These are phyloP conservation scores for Hemicordylus capensis DNA, from an alignment of 2,113 vertebrate genomes.

Conservation along the genomic window DNA sequence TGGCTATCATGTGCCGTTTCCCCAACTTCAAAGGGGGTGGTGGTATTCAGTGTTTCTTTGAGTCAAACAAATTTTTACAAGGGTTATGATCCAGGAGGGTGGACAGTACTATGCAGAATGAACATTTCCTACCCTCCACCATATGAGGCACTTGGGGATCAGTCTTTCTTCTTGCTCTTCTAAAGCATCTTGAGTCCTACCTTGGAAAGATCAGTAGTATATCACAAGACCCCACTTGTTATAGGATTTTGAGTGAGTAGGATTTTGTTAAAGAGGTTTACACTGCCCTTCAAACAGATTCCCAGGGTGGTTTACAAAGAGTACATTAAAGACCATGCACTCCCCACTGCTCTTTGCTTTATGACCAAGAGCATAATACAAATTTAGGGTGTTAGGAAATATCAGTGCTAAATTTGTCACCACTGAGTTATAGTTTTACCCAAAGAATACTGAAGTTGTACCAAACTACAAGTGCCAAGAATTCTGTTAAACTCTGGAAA, in stretches of 20 bases:
- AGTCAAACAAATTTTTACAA: neutral
- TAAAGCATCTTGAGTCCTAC: neutral
- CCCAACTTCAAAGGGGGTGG: neutral
- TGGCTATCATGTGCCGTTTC: no score
- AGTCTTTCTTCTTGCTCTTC: neutral
- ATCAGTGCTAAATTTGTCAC: neutral
- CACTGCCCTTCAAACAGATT: no score
- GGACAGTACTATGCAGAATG: neutral
- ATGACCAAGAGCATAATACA: neutral
- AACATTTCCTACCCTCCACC: neutral
- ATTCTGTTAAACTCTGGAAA: neutral
- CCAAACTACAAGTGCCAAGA: no score
- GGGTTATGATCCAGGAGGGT: neutral
- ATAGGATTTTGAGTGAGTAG: no score
- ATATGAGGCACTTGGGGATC: neutral
- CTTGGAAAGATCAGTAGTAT: no score
- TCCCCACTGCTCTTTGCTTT: neutral
- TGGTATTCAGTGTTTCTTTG: neutral
- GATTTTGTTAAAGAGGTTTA: no score
- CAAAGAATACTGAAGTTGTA: neutral
- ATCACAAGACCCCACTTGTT: no score
- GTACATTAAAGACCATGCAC: no score
- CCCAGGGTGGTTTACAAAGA: neutral
- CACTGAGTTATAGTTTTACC: neutral
- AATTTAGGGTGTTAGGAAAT: neutral